A percentile compares a stretch with the other conserved stretches of the same genome.
phyloP scores from a whole-genome alignment of 2,113 vertebrate genomes.

The Eptesicus fuscus region DNA sequence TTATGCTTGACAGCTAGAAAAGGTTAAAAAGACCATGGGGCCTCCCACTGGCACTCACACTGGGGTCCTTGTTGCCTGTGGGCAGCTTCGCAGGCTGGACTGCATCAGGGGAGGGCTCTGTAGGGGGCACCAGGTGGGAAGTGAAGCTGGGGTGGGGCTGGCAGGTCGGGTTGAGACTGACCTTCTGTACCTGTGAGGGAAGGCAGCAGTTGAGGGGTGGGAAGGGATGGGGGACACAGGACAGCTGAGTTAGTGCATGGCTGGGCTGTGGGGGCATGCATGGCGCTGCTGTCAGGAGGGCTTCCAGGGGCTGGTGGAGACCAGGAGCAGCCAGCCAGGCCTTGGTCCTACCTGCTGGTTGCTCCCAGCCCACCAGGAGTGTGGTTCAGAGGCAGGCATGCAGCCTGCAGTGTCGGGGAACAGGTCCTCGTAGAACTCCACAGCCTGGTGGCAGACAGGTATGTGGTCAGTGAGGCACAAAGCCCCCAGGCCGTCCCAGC shows the following conservation, averaged over 20 bases:
- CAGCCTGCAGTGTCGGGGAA: constrained; percentile 88
- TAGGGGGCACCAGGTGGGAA: constrained; percentile 59
- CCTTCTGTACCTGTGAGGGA: constrained; percentile 84
- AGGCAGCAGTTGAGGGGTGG: not conserved
- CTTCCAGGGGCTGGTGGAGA: accelerated
- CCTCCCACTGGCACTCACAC: constrained; percentile 70
- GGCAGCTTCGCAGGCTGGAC: accelerated
- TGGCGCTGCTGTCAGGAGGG: not conserved
- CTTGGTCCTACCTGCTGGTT: constrained; percentile 86
- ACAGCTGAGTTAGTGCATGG: not conserved
- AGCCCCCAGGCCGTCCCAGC: not conserved
- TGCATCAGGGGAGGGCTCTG: not conserved
- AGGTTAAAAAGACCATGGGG: not conserved
- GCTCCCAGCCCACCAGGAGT: constrained; percentile 92
- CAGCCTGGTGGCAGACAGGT: constrained; percentile 74
- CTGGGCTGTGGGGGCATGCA: not conserved
- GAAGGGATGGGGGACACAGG: not conserved
- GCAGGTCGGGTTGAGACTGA: constrained; percentile 88
- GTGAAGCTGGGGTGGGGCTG: constrained; percentile 67
- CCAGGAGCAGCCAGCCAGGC: not conserved
- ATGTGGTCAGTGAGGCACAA: not conserved
- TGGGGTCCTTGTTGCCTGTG: constrained; percentile 13
- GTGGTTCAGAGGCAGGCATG: constrained; percentile 80
- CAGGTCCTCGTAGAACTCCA: constrained; percentile 93
- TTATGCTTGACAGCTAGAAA: not conserved